phyloP scores from a whole-genome alignment of 2,113 vertebrate genomes.

The Athene noctua region DNA sequence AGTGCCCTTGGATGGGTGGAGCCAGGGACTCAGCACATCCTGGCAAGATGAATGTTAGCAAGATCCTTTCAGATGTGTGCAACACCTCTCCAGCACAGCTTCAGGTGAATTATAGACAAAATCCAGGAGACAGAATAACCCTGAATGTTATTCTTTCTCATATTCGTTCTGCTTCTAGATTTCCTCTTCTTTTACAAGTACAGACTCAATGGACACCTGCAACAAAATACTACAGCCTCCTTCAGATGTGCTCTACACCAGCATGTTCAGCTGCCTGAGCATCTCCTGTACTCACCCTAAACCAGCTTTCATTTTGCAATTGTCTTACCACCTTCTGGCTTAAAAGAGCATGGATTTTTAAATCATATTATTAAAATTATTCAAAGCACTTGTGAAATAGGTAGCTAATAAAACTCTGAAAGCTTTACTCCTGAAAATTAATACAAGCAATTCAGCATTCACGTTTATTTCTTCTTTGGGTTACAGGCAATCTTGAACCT shows the following conservation, averaged over 20 bases:
- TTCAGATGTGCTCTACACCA: background rate
- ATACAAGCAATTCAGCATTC: background rate
- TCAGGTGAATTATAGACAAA: background rate
- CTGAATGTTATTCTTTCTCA: background rate
- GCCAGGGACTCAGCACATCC: background rate
- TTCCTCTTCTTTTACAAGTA: background rate
- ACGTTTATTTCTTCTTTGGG: background rate
- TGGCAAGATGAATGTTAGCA: background rate
- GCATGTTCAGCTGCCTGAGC: background rate
- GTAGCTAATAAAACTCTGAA: background rate
- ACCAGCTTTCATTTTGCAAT: background rate
- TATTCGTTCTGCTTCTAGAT: background rate
- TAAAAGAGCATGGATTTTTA: background rate
- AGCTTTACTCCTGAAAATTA: background rate
- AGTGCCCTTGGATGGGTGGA: background rate
- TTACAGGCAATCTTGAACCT: background rate
- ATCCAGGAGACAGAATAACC: background rate
- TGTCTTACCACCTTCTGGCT: background rate
- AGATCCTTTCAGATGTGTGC: background rate
- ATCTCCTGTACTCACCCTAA: background rate
- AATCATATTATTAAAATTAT: background rate
- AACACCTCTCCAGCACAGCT: background rate
- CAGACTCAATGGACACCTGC: background rate
- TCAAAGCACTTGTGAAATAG: constrained; percentile 1
- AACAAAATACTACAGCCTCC: background rate